Percentiles rank a stretch among this genome's conserved stretches.
phyloP scores from a whole-genome alignment of 2,797 vertebrate genomes.

The Typhlichthys subterraneus region DNA sequence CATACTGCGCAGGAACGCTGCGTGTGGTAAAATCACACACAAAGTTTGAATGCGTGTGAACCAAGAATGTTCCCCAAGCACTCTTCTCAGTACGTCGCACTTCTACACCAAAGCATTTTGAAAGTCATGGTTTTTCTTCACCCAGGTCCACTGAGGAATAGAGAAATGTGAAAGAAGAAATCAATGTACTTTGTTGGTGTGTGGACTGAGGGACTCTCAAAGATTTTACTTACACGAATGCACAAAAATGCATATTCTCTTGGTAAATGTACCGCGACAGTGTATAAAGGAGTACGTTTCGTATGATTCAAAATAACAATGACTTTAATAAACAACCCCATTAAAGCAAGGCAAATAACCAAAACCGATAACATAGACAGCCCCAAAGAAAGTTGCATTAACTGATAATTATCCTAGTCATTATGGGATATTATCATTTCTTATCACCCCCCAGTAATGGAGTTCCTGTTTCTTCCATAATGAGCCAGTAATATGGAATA shows the following conservation, averaged over 20 bases:
- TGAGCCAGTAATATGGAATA: constrained; percentile 52
- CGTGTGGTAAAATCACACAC: not conserved
- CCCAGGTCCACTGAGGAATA: constrained; percentile 28
- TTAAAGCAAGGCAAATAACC: constrained; percentile 34
- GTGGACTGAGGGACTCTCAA: constrained; percentile 14
- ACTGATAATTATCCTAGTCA: constrained; percentile 56
- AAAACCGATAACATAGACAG: constrained; percentile 1
- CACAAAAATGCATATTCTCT: constrained; percentile 17
- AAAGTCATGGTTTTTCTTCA: constrained; percentile 41
- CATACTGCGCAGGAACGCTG: not conserved
- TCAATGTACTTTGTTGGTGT: constrained; percentile 1
- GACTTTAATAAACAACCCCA: constrained; percentile 29
- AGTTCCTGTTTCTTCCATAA: constrained; percentile 47
- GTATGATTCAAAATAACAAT: constrained; percentile 20
- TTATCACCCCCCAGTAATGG: constrained; percentile 54
- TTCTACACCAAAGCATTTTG: constrained; percentile 43
- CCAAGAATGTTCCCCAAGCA: not conserved
- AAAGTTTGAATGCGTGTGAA: constrained; percentile 8
- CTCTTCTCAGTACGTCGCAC: constrained; percentile 41
- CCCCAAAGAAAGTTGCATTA: constrained; percentile 41
- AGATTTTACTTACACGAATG: constrained; percentile 28
- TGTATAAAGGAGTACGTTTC: constrained; percentile 14
- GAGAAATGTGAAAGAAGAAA: constrained; percentile 25
- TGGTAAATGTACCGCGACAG: constrained; percentile 18
- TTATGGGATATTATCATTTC: constrained; percentile 55